Evolutionary conservation across 1,140 invertebrate species (phyloP), one percentile per base, ranked within the genome.

Genomic region (Coboldia fuscipes): DNA sequence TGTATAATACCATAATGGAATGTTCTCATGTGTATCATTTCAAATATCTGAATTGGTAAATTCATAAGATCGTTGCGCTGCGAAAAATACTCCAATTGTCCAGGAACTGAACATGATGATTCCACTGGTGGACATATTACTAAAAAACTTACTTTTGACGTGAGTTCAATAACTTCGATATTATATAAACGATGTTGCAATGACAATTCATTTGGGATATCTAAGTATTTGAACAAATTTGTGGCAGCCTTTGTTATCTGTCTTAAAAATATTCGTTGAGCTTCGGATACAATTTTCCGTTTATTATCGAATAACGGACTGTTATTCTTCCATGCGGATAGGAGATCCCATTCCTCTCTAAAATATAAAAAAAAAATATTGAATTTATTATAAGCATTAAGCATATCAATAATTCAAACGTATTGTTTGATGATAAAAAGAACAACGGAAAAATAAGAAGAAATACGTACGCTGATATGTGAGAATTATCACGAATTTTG

Each of bases 271-370:
- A 75, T 60, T 45, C 72, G 66, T 49, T 85, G 79, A 40, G 74
- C 74, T 45, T 58, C 45, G 44, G 54, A 60, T 18, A 60, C 23
- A 51, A 62, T 49, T 41, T 61, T 16, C 61, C 56, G 28, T 57
- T 59, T 29, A 65, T 8, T 59, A 46, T 35, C 44, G 46, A 63
- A 74, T 74, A 1, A 84, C 54, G 40, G 75, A 75, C 40, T 83
- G 72, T 86, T 86, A 93, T 54, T 94, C 88, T 50, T 94, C 86
- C 15, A n/a, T n/a, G n/a, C n/a, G n/a, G n/a, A n/a, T n/a, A n/a
- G n/a, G n/a, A n/a, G n/a, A n/a, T n/a, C 81, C 85, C 60, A 26
- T 66, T n/a, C n/a, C n/a, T n/a, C n/a, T n/a, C n/a, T n/a, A n/a
- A n/a, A n/a, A n/a, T n/a, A n/a, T n/a, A n/a, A n/a, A n/a, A n/a